Percentiles rank a stretch among this genome's conserved stretches.
phyloP scores from a whole-genome alignment of 2,113 vertebrate species.

The Oryzias melastigma region DNA sequence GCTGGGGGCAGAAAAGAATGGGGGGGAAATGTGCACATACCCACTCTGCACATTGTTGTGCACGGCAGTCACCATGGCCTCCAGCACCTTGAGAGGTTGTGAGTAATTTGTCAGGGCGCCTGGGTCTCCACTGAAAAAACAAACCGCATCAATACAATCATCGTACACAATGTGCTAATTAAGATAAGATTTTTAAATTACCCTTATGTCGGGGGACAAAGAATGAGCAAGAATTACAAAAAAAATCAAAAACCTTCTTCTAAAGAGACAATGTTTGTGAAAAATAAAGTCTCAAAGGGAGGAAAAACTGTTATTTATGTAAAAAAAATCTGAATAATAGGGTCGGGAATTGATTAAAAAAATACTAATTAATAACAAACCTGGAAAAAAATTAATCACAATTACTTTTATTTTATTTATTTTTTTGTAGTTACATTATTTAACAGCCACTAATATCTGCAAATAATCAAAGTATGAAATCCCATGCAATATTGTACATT shows the following conservation, averaged over 20 bases:
- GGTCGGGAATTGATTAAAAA: neutral
- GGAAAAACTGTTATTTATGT: slow-evolving; percentile 24
- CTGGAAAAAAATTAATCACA: slow-evolving; percentile 11
- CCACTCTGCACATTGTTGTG: slow-evolving; percentile 69
- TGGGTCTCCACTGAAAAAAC: slow-evolving; percentile 67
- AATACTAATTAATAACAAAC: slow-evolving; percentile 7
- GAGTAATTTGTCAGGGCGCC: slow-evolving; percentile 62
- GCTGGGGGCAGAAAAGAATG: neutral
- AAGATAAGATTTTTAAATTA: slow-evolving; percentile 45
- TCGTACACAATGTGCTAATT: slow-evolving; percentile 42
- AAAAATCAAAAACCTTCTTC: slow-evolving; percentile 34
- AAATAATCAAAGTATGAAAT: no score
- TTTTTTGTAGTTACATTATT: no score
- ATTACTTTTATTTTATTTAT: neutral
- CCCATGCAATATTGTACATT: no score
- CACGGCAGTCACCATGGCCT: slow-evolving; percentile 73
- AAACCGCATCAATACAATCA: slow-evolving; percentile 37
- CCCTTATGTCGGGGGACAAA: slow-evolving; percentile 31
- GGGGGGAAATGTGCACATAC: slow-evolving; percentile 45
- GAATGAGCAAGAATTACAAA: neutral
- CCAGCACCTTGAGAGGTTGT: slow-evolving; percentile 69
- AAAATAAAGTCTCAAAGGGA: slow-evolving; percentile 35
- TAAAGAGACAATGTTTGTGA: slow-evolving; percentile 25
- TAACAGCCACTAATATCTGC: no score
- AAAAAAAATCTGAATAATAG: neutral